These are phyloP conservation scores for Conus canariensis DNA, from an alignment of 2,888 invertebrate genomes.

Conservation along the genomic window DNA sequence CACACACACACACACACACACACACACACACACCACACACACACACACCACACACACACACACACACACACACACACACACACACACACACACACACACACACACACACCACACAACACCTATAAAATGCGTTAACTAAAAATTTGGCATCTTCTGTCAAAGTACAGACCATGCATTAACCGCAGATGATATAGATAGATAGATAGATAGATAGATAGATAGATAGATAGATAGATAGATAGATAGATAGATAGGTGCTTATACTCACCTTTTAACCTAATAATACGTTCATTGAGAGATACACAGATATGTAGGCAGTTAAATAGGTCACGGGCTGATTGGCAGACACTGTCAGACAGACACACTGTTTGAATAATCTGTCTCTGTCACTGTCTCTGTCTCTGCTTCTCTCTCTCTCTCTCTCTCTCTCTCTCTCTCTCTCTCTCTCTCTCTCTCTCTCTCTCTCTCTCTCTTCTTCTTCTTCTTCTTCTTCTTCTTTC, in stretches of 20 bases:
- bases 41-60: background rate
- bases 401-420: background rate
- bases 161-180: too few species aligned
- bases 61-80: background rate
- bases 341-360: too few species aligned
- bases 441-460: background rate
- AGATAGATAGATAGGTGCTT: background rate
- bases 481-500: too few species aligned
- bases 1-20: too few species aligned
- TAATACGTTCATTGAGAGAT: background rate
- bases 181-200: background rate
- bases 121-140: too few species aligned
- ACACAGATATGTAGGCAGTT: too few species aligned
- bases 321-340: too few species aligned
- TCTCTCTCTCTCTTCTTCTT: background rate
- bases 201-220: background rate
- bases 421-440: background rate
- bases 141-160: too few species aligned
- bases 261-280: background rate
- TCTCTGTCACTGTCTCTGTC: too few species aligned
- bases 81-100: background rate
- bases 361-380: too few species aligned
- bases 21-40: background rate
- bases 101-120: background rate
- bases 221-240: background rate